A percentile compares a stretch with the other conserved stretches of the same genome.
These are phyloP conservation scores for Channa maculata DNA, from an alignment of 2,113 vertebrate species.

Conservation along the genomic window DNA sequence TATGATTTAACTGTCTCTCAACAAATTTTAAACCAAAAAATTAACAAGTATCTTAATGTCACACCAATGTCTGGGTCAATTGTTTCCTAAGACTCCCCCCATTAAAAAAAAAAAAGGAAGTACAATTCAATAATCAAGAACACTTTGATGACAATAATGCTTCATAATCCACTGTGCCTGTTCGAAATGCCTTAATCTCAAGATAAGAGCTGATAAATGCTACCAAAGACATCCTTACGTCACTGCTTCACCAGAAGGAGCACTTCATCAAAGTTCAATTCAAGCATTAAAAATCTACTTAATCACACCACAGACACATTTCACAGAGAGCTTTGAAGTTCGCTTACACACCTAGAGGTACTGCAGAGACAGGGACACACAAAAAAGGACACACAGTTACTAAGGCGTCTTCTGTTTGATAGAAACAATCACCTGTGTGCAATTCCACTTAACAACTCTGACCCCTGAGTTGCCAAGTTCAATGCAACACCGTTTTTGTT, in stretches of 20 bases:
- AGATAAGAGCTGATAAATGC: not conserved
- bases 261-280: conserved; percentile 17
- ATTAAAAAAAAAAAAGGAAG: not conserved
- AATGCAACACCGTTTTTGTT: not conserved
- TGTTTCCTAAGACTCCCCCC: not conserved
- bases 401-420: not conserved
- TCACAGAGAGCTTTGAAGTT: conserved; percentile 39
- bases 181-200: not conserved
- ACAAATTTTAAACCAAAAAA: too few relatives aligned
- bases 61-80: not conserved
- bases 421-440: conserved; percentile 5
- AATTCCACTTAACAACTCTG: not conserved
- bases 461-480: not conserved
- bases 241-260: not conserved
- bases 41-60: too few relatives aligned
- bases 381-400: not conserved
- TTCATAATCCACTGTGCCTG: not conserved
- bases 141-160: not conserved
- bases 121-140: not conserved
- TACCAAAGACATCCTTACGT: not conserved
- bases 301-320: conserved; percentile 1
- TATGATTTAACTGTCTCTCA: too few relatives aligned
- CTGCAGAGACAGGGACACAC: not conserved
- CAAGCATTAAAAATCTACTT: conserved; percentile 2
- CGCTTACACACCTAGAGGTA: not conserved